phyloP scores from a whole-genome alignment of 2,797 vertebrate species.

The Pampus argenteus region DNA sequence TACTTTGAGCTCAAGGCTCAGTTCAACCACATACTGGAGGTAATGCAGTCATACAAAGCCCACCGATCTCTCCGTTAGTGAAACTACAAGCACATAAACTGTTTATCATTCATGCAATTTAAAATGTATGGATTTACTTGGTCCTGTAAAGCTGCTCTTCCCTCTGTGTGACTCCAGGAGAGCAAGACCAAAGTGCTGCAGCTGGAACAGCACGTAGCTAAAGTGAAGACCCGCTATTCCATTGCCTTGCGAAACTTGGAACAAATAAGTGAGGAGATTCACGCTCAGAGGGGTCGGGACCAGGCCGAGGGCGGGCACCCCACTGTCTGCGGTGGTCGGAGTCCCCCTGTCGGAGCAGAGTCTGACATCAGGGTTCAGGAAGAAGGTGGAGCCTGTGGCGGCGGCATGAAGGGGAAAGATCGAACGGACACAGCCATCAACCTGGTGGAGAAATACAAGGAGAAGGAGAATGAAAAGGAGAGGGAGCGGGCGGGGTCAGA shows the following conservation, averaged over 20 bases:
- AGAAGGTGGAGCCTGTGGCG: constrained; percentile 62
- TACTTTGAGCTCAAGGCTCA: constrained; percentile 96
- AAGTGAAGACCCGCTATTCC: constrained; percentile 92
- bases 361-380: constrained; percentile 66
- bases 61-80: background rate
- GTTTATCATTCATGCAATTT: background rate
- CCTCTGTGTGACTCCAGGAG: constrained; percentile 83
- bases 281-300: constrained; percentile 85
- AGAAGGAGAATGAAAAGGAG: constrained; percentile 69
- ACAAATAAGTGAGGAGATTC: constrained; percentile 95
- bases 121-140: constrained; percentile 30
- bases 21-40: constrained; percentile 96
- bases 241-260: constrained; percentile 92
- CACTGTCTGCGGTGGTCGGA: constrained; percentile 77
- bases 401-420: constrained; percentile 51
- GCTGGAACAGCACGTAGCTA: constrained; percentile 88
- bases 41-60: constrained; percentile 55
- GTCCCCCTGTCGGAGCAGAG: constrained; percentile 90
- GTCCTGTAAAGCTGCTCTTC: constrained; percentile 19
- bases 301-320: constrained; percentile 57
- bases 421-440: constrained; percentile 75
- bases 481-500: constrained; percentile 84
- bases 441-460: constrained; percentile 80
- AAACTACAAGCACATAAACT: background rate
- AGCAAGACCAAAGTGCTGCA: constrained; percentile 91